Conservation (phyloP, 1,140 invertebrate species). For the Bombus affinis region DNA sequence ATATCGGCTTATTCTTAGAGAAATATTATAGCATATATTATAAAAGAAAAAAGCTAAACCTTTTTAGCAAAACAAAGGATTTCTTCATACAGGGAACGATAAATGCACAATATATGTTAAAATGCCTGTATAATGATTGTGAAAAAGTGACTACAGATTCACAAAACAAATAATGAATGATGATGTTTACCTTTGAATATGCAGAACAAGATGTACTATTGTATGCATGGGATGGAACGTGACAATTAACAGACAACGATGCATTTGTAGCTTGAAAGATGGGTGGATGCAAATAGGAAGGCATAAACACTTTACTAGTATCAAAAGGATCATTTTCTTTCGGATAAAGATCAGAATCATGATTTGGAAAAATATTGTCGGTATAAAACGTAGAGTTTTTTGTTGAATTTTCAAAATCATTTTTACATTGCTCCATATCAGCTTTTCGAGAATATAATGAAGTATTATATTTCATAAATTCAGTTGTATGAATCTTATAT, state of each 20-base stretch:
- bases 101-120: neutral
- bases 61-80: neutral
- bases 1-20: neutral
- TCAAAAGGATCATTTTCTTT: constrained; percentile 75
- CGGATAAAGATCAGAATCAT: constrained; percentile 25
- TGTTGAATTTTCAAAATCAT: neutral
- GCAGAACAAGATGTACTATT: constrained; percentile 72
- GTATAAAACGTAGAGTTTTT: constrained; percentile 22
- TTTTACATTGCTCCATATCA: neutral
- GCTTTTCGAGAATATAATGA: neutral
- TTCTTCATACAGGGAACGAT: neutral
- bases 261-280: constrained; percentile 61
- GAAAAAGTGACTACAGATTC: constrained; percentile 9
- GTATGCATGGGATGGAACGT: constrained; percentile 67
- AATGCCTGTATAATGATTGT: constrained; percentile 20
- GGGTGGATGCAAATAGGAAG: constrained; percentile 63
- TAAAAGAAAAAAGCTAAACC: neutral
- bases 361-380: constrained; percentile 7
- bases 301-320: constrained; percentile 72
- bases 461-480: constrained; percentile 26
- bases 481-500: constrained; percentile 21
- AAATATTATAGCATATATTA: neutral
- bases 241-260: constrained; percentile 61
- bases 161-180: constrained; percentile 68
- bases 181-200: constrained; percentile 76